Evolutionary conservation across 2,797 vertebrate species (phyloP).

Genomic region (Malacoraja senta): DNA sequence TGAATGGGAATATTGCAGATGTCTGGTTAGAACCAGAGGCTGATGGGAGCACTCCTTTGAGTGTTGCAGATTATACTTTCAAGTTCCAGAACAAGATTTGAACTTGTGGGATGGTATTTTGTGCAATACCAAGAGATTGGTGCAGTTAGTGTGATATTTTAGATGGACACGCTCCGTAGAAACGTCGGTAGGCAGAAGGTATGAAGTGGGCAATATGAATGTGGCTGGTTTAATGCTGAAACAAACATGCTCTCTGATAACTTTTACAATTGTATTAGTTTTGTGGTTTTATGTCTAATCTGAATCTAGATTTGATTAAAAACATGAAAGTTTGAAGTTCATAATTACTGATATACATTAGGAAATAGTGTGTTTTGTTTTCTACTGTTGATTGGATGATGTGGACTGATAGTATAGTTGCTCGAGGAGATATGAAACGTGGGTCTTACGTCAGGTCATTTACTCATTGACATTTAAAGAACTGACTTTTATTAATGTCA

Average conservation of each 20-base stretch:
- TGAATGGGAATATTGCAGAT: not conserved
- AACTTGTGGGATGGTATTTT: not conserved
- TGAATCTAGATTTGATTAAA: not conserved
- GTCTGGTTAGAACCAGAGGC: not conserved
- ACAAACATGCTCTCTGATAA: not conserved
- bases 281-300: not conserved
- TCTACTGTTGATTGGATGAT: not conserved
- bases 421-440: not conserved
- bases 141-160: not conserved
- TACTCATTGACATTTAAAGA: not conserved
- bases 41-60: not conserved
- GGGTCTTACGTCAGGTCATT: not conserved
- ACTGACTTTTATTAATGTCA: not conserved
- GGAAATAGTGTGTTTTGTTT: not conserved
- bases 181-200: not conserved
- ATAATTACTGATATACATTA: not conserved
- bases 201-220: not conserved
- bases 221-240: not conserved
- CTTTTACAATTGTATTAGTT: not conserved
- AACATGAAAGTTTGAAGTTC: not conserved
- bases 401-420: not conserved
- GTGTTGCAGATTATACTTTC: not conserved
- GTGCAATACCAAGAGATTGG: not conserved
- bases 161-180: not conserved
- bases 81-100: not conserved